phyloP scores from a whole-genome alignment of 2,797 vertebrate genomes.

The Cottoperca gobio region DNA sequence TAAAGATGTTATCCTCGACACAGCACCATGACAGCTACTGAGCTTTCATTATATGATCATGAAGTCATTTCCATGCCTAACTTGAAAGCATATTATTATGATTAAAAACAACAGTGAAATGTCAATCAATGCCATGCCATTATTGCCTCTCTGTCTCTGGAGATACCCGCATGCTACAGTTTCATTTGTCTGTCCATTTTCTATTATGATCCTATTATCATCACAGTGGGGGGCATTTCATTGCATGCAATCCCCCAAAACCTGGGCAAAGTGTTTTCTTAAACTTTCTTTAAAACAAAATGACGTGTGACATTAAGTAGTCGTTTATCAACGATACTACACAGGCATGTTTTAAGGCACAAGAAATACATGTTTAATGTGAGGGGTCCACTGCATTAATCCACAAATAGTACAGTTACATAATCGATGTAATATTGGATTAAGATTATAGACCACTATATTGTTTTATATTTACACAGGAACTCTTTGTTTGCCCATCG shows the following conservation, averaged over 20 bases:
- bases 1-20: conserved; percentile 77
- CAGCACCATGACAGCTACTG: conserved; percentile 76
- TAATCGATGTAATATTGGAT: not conserved
- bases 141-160: conserved; percentile 69
- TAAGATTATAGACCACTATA: not conserved
- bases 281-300: not conserved
- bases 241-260: conserved; percentile 14
- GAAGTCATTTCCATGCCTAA: conserved; percentile 79
- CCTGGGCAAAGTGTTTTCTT: conserved; percentile 22
- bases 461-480: not conserved
- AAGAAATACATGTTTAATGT: not conserved
- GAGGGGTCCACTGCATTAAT: not conserved
- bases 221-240: conserved; percentile 44
- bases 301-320: conserved; percentile 14
- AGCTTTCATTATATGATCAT: conserved; percentile 80
- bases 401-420: not conserved
- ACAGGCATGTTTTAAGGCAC: not conserved
- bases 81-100: conserved; percentile 82
- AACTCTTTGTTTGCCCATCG: not conserved
- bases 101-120: conserved; percentile 78
- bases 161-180: conserved; percentile 53
- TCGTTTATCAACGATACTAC: not conserved
- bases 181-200: conserved; percentile 54
- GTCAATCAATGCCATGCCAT: conserved; percentile 79
- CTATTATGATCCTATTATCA: conserved; percentile 63